phyloP scores from a whole-genome alignment of 2,888 invertebrate species.

The Mimachlamys varia region DNA sequence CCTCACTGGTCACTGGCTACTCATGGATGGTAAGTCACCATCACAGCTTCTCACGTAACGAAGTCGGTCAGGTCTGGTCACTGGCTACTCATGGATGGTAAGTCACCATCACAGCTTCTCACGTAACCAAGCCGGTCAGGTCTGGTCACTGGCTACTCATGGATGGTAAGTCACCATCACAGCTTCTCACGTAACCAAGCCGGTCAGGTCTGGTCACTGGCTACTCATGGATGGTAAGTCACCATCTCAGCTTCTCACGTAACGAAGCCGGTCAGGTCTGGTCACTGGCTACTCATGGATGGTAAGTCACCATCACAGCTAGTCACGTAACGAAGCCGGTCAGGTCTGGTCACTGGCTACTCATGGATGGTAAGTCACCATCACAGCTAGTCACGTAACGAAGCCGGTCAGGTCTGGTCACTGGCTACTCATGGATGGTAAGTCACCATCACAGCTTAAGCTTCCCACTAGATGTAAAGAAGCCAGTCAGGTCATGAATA shows the following conservation, averaged over 20 bases:
- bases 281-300: too few species aligned
- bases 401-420: constrained; percentile 97
- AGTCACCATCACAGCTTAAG: constrained; percentile 65
- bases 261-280: constrained; percentile 77
- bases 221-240: constrained; percentile 95
- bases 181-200: constrained; percentile 89
- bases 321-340: constrained; percentile 84
- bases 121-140: too few species aligned
- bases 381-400: constrained; percentile 84
- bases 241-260: constrained; percentile 83
- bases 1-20: constrained; percentile 97
- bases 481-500: too few species aligned
- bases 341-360: too few species aligned
- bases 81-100: too few species aligned
- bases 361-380: too few species aligned
- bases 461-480: too few species aligned
- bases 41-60: neutral
- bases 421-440: constrained; percentile 98
- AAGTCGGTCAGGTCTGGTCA: too few species aligned
- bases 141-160: too few species aligned
- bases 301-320: too few species aligned
- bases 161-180: too few species aligned
- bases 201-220: constrained; percentile 99
- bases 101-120: too few species aligned
- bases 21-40: constrained; percentile 92